Evolutionary conservation across 2,888 invertebrate species (phyloP).

Genomic region (Nomada lathburiana): DNA sequence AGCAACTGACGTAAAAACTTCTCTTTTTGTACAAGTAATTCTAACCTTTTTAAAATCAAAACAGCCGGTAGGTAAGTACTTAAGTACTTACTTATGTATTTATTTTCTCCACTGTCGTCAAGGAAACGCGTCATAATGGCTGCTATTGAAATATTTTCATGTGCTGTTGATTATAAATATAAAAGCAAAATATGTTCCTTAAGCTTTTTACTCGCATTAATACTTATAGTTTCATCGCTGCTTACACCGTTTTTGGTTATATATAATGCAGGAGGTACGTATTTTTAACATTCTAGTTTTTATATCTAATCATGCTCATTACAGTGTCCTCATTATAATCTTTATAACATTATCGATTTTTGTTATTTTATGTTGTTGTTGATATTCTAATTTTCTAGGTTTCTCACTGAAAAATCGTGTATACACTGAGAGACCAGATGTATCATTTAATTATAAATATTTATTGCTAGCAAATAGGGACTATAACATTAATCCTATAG

Average conservation of each 20-base stretch:
- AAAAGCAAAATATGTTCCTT: slow-evolving; percentile 73
- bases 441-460: slow-evolving; percentile 80
- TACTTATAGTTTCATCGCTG: slow-evolving; percentile 64
- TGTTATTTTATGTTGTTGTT: not conserved
- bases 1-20: too few species aligned
- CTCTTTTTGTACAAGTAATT: too few species aligned
- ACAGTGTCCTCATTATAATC: slow-evolving; percentile 1
- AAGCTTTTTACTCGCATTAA: slow-evolving; percentile 68
- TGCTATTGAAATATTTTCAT: slow-evolving; percentile 76
- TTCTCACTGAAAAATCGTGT: slow-evolving; percentile 78
- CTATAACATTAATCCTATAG: slow-evolving; percentile 70
- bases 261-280: slow-evolving; percentile 72
- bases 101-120: not conserved
- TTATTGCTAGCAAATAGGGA: slow-evolving; percentile 77
- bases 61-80: too few species aligned
- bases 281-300: slow-evolving; percentile 2
- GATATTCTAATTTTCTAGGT: slow-evolving; percentile 67
- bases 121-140: slow-evolving; percentile 65
- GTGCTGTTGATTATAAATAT: slow-evolving; percentile 73
- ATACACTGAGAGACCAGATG: slow-evolving; percentile 77
- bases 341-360: not conserved
- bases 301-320: slow-evolving; percentile 12
- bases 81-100: too few species aligned
- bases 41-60: not conserved
- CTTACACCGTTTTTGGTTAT: slow-evolving; percentile 74